These are phyloP conservation scores for Andricus grossulariae DNA, from an alignment of 1,140 invertebrate genomes.

Conservation along the genomic window DNA sequence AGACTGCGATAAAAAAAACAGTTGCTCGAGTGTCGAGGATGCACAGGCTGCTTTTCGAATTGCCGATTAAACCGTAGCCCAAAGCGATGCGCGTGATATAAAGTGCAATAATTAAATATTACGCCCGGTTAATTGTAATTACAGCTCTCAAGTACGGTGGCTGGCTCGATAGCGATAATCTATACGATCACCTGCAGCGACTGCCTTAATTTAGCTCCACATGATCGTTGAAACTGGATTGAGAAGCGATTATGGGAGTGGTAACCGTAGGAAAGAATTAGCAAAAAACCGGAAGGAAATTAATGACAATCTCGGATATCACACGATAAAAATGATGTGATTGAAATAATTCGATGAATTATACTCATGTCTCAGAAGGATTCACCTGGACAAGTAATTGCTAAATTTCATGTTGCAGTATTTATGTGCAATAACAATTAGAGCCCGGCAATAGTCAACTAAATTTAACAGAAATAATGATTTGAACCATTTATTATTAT, in stretches of 20 bases:
- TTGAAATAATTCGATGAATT: not conserved
- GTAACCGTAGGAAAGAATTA: not conserved
- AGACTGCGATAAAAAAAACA: too few relatives aligned
- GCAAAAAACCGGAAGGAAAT: not conserved
- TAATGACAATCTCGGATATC: not conserved
- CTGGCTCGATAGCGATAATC: conserved; percentile 1
- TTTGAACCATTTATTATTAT: too few relatives aligned
- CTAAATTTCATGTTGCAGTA: too few relatives aligned
- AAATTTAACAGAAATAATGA: too few relatives aligned
- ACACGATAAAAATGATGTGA: not conserved
- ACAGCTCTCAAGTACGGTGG: not conserved
- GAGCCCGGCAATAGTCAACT: too few relatives aligned
- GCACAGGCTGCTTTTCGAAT: not conserved
- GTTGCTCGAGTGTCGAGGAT: not conserved
- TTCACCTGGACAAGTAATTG: not conserved
- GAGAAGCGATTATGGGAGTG: conserved; percentile 15
- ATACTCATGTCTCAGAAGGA: not conserved
- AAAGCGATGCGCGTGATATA: not conserved
- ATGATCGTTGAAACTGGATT: conserved; percentile 2
- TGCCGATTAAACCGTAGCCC: not conserved
- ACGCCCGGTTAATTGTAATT: conserved; percentile 20
- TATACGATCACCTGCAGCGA: conserved; percentile 2
- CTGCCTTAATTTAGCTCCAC: not conserved
- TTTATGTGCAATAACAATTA: too few relatives aligned
- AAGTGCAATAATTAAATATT: conserved; percentile 25